Evolutionary conservation across 2,797 vertebrate genomes (phyloP), one percentile per base, ranked within the genome.

Genomic region (Sebastes aleutianus): DNA sequence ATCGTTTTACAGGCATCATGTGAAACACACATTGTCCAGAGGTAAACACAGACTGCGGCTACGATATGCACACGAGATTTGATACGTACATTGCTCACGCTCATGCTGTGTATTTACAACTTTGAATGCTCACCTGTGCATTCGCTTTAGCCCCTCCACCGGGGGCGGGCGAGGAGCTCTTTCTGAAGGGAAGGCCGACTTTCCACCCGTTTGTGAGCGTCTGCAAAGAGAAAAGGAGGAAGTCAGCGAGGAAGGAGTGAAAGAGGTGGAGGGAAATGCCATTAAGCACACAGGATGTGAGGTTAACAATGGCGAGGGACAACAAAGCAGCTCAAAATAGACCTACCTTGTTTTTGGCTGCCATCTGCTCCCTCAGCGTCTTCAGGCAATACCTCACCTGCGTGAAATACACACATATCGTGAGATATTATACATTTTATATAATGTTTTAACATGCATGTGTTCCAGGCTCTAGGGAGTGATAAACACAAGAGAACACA

Each of bases 341-440:
- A 79, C 81, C 43, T 78, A 96, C 96, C 93, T 95, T 95, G 67
- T 71, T 94, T 89, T 96, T 96, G 70, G 94, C 88, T 2, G 95
- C 95, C 96, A 96, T 96, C 78, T 96, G 95, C 86, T 96, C 95
- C 76, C 96, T 93, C 74, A 96, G 90, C 26, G 90, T 92, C 85
- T 96, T 96, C 85, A 96, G 92, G 87, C 95, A 95, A 31, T 96
- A 96, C 70, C 96, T 92, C 83, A 96, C 96, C 96, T 96, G 88
- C 12, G 58, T 12, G n/a, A 75, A 71, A 89, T 5, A 84, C 29
- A 84, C 3, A 89, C 32, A 67, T 9, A 9, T 9, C 0, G 1
- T 82, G 56, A 82, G 54, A 22, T 20, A 47, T 29, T 36, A 59
- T 20, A 26, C n/a, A 26, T 47, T 65, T 65, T 20, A 50, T 36